Conservation (phyloP, 2,888 invertebrate genomes). For the Agonopterix heracliana region DNA sequence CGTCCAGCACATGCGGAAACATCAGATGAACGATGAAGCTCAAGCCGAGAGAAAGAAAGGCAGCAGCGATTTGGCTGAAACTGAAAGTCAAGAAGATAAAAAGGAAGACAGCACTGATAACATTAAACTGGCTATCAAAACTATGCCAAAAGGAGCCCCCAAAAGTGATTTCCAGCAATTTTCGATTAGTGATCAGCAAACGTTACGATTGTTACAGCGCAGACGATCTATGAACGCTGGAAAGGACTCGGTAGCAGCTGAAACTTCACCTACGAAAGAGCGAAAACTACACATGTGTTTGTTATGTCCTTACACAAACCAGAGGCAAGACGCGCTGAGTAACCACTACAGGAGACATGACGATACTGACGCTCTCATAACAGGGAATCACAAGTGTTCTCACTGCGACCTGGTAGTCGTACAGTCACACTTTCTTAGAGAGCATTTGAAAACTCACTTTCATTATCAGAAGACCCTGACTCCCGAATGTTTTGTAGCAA, state of each 20-base stretch:
- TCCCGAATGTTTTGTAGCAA: constrained; percentile 78
- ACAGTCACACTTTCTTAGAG: constrained; percentile 83
- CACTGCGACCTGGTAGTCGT: constrained; percentile 89
- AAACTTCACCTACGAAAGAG: constrained; percentile 69
- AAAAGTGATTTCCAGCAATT: constrained; percentile 72
- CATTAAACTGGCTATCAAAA: constrained; percentile 65
- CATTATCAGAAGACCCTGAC: constrained; percentile 70
- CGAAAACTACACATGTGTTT: constrained; percentile 82
- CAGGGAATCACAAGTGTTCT: constrained; percentile 81
- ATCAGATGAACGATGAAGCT: constrained; percentile 82
- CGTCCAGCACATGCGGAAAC: constrained; percentile 88
- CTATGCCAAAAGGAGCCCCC: constrained; percentile 57
- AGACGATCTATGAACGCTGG: constrained; percentile 59
- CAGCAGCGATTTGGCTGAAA: constrained; percentile 11
- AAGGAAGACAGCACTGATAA: constrained; percentile 44
- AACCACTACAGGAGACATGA: constrained; percentile 86
- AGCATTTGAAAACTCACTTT: constrained; percentile 89
- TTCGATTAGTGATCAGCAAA: constrained; percentile 79
- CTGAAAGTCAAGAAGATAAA: constrained; percentile 37
- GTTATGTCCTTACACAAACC: constrained; percentile 87
- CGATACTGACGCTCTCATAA: constrained; percentile 73
- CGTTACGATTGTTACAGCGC: constrained; percentile 74
- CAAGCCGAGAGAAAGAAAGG: constrained; percentile 73
- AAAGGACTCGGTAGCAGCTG: constrained; percentile 48
- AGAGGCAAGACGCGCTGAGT: constrained; percentile 82